Conservation (phyloP, 2,113 vertebrate genomes). For the Carassius auratus region DNA sequence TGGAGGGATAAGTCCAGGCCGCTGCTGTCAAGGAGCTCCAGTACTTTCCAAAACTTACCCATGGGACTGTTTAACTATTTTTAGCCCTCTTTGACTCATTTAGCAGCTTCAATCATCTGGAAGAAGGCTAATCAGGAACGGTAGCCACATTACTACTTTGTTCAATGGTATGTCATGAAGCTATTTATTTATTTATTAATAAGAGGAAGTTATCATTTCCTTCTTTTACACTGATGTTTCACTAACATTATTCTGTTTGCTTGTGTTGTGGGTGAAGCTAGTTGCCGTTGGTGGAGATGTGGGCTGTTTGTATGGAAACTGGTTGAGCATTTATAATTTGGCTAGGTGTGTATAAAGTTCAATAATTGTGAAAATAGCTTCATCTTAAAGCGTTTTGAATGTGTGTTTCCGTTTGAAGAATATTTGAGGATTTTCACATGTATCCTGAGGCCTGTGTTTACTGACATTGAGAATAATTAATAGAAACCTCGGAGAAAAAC, state of each 20-base stretch:
- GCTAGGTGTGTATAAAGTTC: constrained; percentile 37
- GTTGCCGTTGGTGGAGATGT: not conserved
- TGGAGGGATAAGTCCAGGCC: constrained; percentile 37
- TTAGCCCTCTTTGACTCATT: constrained; percentile 46
- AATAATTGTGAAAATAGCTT: constrained; percentile 55
- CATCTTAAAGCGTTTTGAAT: constrained; percentile 23
- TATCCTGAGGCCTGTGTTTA: constrained; percentile 39
- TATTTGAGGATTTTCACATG: not conserved
- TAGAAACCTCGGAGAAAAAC: constrained; percentile 68
- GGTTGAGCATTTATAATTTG: constrained; percentile 59
- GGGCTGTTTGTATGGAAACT: constrained; percentile 22
- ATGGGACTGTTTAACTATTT: constrained; percentile 38
- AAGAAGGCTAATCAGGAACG: constrained; percentile 5
- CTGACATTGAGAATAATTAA: constrained; percentile 59
- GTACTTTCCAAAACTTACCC: constrained; percentile 52
- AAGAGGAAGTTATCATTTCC: not conserved
- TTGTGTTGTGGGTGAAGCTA: constrained; percentile 26
- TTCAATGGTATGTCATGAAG: constrained; percentile 15
- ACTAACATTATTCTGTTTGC: not conserved
- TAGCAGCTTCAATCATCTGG: constrained; percentile 12
- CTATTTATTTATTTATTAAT: not conserved
- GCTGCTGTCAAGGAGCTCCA: constrained; percentile 43
- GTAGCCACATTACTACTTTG: not conserved
- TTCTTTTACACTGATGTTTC: not conserved
- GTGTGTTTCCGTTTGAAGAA: not conserved